Percentiles rank a stretch among this genome's conserved stretches.
Evolutionary conservation across 2,113 vertebrate species (phyloP).

Genomic region (Pterocles burchelli): DNA sequence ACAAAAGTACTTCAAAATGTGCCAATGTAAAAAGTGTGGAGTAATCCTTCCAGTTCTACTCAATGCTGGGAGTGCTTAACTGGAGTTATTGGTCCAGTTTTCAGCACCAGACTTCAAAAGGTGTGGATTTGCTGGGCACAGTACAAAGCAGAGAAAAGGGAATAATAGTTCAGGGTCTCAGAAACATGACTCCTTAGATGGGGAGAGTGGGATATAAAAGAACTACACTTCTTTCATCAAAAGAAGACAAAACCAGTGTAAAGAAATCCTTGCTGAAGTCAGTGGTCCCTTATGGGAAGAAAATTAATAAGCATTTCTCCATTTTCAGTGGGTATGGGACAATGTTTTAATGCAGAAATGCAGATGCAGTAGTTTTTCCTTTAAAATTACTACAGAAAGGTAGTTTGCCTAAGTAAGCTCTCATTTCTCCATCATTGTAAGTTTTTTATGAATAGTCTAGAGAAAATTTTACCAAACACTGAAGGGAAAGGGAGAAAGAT

Average conservation of each 20-base stretch:
- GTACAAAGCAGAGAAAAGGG: not conserved
- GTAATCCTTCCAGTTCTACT: not conserved
- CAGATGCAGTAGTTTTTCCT: not conserved
- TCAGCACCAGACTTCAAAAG: not conserved
- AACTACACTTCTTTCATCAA: not conserved
- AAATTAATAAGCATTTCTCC: not conserved
- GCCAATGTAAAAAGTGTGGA: not conserved
- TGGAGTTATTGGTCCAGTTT: not conserved
- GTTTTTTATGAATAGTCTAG: not conserved
- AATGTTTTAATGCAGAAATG: not conserved
- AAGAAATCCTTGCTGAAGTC: not conserved
- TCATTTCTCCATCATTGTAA: accelerated
- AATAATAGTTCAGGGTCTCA: not conserved
- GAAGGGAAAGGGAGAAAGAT: not conserved
- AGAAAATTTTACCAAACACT: not conserved
- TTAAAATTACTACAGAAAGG: not conserved
- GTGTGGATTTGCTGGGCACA: not conserved
- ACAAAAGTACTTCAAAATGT: not conserved
- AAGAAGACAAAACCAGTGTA: not conserved
- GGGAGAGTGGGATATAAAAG: not conserved
- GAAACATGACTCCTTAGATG: not conserved
- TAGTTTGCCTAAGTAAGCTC: not conserved
- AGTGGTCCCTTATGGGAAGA: not conserved
- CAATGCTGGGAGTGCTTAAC: not conserved
- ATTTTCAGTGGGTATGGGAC: not conserved